A percentile compares a stretch with the other conserved stretches of the same genome.
phyloP scores from a whole-genome alignment of 1,140 invertebrate genomes.

The Ectropis grisescens region DNA sequence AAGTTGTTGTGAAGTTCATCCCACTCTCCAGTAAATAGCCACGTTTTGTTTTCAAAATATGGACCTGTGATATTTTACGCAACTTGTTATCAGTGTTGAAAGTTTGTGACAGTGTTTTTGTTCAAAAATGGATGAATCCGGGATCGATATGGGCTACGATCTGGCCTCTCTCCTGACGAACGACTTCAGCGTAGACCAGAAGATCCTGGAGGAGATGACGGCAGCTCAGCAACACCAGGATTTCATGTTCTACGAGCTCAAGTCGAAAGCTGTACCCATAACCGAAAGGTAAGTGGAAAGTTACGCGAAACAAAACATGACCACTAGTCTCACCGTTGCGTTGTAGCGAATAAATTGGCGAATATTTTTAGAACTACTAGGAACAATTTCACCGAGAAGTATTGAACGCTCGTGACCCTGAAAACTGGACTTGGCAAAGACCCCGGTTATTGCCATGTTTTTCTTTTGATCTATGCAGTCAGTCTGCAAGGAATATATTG shows the following conservation, averaged over 20 bases:
- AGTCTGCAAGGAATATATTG: constrained; percentile 20
- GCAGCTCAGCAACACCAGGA: constrained; percentile 70
- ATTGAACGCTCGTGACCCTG: constrained; percentile 41
- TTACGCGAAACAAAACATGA: no score
- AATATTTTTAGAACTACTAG: constrained; percentile 60
- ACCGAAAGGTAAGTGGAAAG: constrained; percentile 73
- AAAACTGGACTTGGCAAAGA: constrained; percentile 55
- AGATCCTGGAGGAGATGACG: constrained; percentile 70
- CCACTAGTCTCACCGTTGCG: constrained; percentile 9
- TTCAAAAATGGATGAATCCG: constrained; percentile 74
- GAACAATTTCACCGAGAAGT: constrained; percentile 59
- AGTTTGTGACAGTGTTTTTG: constrained; percentile 54
- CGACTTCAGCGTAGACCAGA: constrained; percentile 70
- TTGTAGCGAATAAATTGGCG: constrained; percentile 26
- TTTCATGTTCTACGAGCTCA: constrained; percentile 79
- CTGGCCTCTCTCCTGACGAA: constrained; percentile 73
- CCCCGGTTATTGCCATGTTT: constrained; percentile 41
- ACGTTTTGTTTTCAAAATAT: constrained; percentile 27
- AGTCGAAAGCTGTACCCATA: constrained; percentile 75
- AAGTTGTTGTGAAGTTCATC: constrained; percentile 44
- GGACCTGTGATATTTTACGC: constrained; percentile 32
- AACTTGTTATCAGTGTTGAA: constrained; percentile 36
- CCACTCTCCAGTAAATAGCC: constrained; percentile 33
- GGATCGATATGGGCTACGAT: constrained; percentile 81
- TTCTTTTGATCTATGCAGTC: constrained; percentile 13